Evolutionary conservation across 2,888 invertebrate genomes (phyloP).

Genomic region (Phortica okadai): DNA sequence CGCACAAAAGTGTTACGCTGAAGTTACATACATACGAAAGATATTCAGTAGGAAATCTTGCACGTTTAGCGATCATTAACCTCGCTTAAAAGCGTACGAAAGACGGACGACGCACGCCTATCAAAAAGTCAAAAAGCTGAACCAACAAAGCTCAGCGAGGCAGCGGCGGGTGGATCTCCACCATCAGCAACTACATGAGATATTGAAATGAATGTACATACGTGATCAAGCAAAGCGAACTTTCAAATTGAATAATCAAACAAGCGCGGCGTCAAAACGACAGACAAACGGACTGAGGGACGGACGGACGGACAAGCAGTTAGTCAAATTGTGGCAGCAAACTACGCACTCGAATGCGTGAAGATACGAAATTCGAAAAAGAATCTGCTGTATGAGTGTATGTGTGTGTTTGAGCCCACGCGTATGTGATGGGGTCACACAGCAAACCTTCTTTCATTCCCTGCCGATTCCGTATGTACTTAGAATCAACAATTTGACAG

Average conservation of each 20-base stretch:
- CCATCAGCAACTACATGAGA: background rate
- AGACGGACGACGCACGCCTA: background rate
- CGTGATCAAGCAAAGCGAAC: slow-evolving; percentile 71
- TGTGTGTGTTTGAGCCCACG: too few species aligned
- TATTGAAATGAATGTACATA: slow-evolving; percentile 54
- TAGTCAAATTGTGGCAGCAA: background rate
- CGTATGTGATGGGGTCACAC: too few species aligned
- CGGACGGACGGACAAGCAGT: too few species aligned
- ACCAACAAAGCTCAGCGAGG: background rate
- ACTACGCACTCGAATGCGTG: background rate
- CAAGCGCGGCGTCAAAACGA: slow-evolving; percentile 51
- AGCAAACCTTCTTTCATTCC: too few species aligned
- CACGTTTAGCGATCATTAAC: slow-evolving; percentile 62
- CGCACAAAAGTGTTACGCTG: background rate
- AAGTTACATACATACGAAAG: background rate
- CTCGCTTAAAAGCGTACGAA: slow-evolving; percentile 40
- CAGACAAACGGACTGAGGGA: slow-evolving; percentile 25
- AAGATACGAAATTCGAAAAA: too few species aligned
- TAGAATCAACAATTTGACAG: background rate
- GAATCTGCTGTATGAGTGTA: too few species aligned
- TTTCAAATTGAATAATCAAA: slow-evolving; percentile 72
- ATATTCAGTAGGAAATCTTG: slow-evolving; percentile 8
- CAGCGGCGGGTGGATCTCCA: slow-evolving; percentile 30
- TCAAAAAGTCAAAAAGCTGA: background rate
- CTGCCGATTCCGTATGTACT: background rate